Evolutionary conservation across 2,888 invertebrate genomes (phyloP), one percentile per base, ranked within the genome.

Genomic region (Chromoteleia sp.): DNA sequence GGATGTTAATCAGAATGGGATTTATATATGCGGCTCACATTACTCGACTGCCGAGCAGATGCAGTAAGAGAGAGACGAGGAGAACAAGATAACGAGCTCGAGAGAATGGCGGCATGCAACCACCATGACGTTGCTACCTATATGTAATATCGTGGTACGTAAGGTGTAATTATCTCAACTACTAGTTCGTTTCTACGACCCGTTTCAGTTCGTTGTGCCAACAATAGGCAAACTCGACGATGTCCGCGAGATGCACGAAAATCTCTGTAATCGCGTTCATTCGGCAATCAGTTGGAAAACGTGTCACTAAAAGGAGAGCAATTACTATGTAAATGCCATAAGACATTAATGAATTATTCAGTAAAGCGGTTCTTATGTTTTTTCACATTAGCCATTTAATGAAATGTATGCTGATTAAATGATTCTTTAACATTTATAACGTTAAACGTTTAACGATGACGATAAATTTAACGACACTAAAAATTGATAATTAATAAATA

Each of bases 1-100:
- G 86, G 86, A 88, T 88, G 88, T 90, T 90, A 90, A 90, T 90
- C 90, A 90, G 88, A 88, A 88, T 88, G 86, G 87, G 87, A 90
- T 90, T 90, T 90, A 90, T 88, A 87, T 88, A 87, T 84, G 87
- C 83, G 83, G 77, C 84, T 86, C 87, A 86, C 85, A 88, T 89
- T 89, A 89, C 86, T 83, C 86, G 85, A 74, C 85, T 84, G 85
- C 84, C 84, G 80, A 83, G 85, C 87, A 87, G 86, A 88, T 89
- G 87, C 85, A 86, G 85, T 84, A 84, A 84, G 87, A 86, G 85
- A 87, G 86, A 88, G 88, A 86, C 85, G 85, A 83, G 82, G 85
- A 83, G 87, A 86, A 84, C 84, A 87, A 88, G 88, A 89, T 88
- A 89, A 89, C 88, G 85, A 86, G 82, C 85, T 81, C 78, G 30